Conservation (phyloP, 2,888 invertebrate genomes). For the Charanyca ferruginea region DNA sequence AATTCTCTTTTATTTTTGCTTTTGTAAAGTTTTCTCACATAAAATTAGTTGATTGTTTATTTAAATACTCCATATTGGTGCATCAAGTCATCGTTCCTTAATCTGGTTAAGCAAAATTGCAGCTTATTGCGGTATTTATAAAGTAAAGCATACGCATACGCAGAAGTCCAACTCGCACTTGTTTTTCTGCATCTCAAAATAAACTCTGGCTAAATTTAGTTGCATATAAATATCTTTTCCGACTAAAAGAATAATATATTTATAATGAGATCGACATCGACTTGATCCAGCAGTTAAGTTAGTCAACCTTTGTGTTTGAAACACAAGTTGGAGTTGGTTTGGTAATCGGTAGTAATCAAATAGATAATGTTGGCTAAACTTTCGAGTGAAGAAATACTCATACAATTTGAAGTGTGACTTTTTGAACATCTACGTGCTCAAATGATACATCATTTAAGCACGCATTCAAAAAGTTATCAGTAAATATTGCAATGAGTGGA, state of each 20-base stretch:
- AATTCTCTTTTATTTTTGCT: constrained; percentile 5
- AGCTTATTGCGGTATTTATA: no score
- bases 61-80: background rate
- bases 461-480: constrained; percentile 1
- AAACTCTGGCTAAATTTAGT: no score
- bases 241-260: no score
- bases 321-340: constrained; percentile 31
- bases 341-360: constrained; percentile 38
- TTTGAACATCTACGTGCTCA: constrained; percentile 13
- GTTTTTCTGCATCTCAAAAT: no score
- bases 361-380: constrained; percentile 36
- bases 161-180: no score
- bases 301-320: constrained; percentile 28
- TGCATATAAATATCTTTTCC: no score
- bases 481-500: background rate
- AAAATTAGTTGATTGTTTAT: background rate
- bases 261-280: no score
- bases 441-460: background rate
- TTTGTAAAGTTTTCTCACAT: background rate
- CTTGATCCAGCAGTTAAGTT: constrained; percentile 12
- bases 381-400: constrained; percentile 37
- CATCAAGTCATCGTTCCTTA: no score
- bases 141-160: no score
- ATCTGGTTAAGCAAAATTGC: no score
- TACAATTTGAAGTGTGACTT: constrained; percentile 32